Evolutionary conservation across 2,888 invertebrate species (phyloP), one percentile per base, ranked within the genome.

Genomic region (Eristalinus aeneus): DNA sequence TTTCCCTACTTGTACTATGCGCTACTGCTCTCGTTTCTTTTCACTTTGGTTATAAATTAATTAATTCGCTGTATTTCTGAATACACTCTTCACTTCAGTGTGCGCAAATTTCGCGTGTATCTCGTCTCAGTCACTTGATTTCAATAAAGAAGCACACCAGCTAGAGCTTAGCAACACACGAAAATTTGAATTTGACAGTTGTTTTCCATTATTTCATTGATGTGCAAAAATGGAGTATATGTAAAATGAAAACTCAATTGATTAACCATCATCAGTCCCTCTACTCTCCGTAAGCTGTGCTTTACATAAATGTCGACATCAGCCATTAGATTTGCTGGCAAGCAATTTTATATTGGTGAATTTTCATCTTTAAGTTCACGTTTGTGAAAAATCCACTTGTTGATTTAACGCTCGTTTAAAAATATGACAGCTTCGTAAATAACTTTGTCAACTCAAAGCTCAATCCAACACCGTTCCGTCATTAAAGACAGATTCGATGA

Each of bases 21-120:
- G n/a, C 46, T 76, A 27, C 58, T 53, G 39, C 20, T 58, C 32
- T 58, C 53, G 53, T 46, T 46, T 65, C 46, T 5, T 68, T 53
- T 8, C 23, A 16, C 67, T 39, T 69, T 36, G 73, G 58, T 58
- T 58, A 77, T 79, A 71, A 75, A 79, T 75, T 67, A 84, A 84
- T 65, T 79, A 71, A 84, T 79, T 84, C 79, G 79, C 84, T 53
- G 54, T 75, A 63, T 58, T 68, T 79, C 65, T 84, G 84, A 74
- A 69, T 75, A 71, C 65, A 56, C 71, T 71, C 11, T 75, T 67
- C 65, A 56, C 71, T 71, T 8, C 58, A 58, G 58, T 60, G 53
- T 78, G 53, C 58, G 71, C 60, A 64, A 68, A 71, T 71, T 74
- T 81, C 64, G 54, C 76, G 76, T 46, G 16, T 46, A 16, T 71